Evolutionary conservation across 2,888 invertebrate species (phyloP).

Genomic region (Pristionchus exspectatus): DNA sequence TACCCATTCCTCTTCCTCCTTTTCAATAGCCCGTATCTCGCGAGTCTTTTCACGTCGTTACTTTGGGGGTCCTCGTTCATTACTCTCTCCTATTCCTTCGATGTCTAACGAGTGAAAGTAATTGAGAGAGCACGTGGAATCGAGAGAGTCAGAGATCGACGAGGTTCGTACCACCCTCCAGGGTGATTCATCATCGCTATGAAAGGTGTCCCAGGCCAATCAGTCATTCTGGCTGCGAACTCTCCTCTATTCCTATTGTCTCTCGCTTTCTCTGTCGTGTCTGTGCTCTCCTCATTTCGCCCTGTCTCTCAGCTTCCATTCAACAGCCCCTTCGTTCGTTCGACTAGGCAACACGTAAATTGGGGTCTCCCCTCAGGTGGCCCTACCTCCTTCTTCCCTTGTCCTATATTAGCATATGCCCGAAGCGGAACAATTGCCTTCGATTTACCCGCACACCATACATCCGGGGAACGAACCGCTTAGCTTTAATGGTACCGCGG

Average conservation of each 20-base stretch:
- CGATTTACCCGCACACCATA: slow-evolving; percentile 10
- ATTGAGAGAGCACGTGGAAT: background rate
- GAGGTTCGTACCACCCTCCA: slow-evolving; percentile 34
- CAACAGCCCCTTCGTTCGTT: slow-evolving; percentile 11
- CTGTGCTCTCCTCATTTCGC: background rate
- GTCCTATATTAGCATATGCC: slow-evolving; percentile 56
- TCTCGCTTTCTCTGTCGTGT: background rate
- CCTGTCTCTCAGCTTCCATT: background rate
- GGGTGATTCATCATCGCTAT: slow-evolving; percentile 45
- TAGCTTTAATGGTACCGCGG: slow-evolving; percentile 38
- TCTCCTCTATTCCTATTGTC: background rate
- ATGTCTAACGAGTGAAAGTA: background rate
- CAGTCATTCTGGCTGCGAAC: slow-evolving; percentile 25
- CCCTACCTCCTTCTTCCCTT: slow-evolving; percentile 38
- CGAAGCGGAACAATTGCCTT: slow-evolving; percentile 48
- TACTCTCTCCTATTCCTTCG: background rate
- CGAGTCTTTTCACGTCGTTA: slow-evolving; percentile 31
- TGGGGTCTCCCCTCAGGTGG: slow-evolving; percentile 56
- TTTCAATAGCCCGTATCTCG: slow-evolving; percentile 37
- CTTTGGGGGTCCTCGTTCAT: slow-evolving; percentile 12
- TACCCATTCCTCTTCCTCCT: background rate
- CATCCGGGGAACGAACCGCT: slow-evolving; percentile 10
- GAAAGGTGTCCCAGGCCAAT: slow-evolving; percentile 46
- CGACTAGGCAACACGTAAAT: slow-evolving; percentile 44
- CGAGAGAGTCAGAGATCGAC: background rate